Percentiles rank a stretch among this genome's conserved stretches.
Evolutionary conservation across 1,140 invertebrate genomes (phyloP).

Genomic region (Nephotettix cincticeps): DNA sequence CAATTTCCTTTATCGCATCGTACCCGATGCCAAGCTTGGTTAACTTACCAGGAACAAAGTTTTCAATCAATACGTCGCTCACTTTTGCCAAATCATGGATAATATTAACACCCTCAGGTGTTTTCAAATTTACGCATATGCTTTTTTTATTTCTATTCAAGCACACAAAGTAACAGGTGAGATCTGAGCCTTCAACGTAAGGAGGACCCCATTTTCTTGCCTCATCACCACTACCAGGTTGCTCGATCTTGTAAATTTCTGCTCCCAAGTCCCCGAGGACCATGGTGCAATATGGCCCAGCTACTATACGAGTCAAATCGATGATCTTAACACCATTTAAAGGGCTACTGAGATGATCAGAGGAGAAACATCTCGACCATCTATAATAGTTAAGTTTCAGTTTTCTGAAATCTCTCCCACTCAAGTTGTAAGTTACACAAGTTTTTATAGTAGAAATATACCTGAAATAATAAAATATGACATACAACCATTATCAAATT

Average conservation of each 20-base stretch:
- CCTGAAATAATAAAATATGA: not conserved
- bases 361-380: not conserved
- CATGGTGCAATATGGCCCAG: slow-evolving; percentile 83
- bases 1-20: slow-evolving; percentile 64
- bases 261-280: slow-evolving; percentile 91
- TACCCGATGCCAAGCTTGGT: slow-evolving; percentile 78
- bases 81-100: slow-evolving; percentile 70
- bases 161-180: slow-evolving; percentile 83
- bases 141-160: slow-evolving; percentile 97
- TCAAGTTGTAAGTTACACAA: not conserved
- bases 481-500: too few species aligned
- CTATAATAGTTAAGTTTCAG: not conserved
- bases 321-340: slow-evolving; percentile 69
- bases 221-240: slow-evolving; percentile 82
- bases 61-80: slow-evolving; percentile 91
- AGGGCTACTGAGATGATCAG: not conserved
- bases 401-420: not conserved
- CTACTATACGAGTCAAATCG: slow-evolving; percentile 81
- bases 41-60: slow-evolving; percentile 91
- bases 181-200: slow-evolving; percentile 66
- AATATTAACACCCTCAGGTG: slow-evolving; percentile 65
- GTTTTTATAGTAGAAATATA: not conserved
- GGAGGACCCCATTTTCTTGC: slow-evolving; percentile 92
- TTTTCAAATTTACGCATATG: slow-evolving; percentile 83
- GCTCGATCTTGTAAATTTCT: slow-evolving; percentile 90